Conservation (phyloP, 2,797 vertebrate genomes). For the Peromyscus attwateri region DNA sequence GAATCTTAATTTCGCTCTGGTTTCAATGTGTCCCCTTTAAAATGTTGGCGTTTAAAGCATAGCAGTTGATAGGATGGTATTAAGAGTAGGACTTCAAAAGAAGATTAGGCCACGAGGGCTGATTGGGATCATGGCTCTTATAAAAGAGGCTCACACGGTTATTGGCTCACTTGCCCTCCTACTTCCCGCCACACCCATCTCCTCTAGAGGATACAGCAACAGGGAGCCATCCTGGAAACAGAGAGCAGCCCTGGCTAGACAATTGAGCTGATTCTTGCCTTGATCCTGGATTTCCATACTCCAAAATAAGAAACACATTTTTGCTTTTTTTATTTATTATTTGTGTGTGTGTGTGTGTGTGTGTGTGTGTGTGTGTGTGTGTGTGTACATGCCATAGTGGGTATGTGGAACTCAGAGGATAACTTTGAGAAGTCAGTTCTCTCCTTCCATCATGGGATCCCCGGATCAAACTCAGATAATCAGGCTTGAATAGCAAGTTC, state of each 20-base stretch:
- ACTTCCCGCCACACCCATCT: background rate
- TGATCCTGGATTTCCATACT: background rate
- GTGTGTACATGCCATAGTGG: background rate
- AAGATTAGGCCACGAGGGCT: background rate
- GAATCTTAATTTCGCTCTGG: conserved; percentile 31
- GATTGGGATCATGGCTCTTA: background rate
- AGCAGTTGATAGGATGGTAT: background rate
- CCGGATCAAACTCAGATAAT: background rate
- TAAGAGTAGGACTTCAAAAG: background rate
- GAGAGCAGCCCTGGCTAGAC: background rate
- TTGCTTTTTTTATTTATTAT: background rate
- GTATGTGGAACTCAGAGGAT: background rate
- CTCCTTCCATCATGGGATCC: background rate
- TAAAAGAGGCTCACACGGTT: background rate
- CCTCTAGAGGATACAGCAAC: background rate
- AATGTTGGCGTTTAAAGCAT: background rate
- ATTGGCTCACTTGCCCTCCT: background rate
- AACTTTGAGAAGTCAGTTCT: background rate
- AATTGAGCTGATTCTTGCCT: background rate
- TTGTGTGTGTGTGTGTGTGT: background rate
- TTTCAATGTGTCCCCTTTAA: background rate
- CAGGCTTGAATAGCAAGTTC: background rate
- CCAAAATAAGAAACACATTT: background rate
- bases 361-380: background rate
- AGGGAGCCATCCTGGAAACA: background rate